Percentiles rank a stretch among this genome's conserved stretches.
Evolutionary conservation across 2,888 invertebrate genomes (phyloP).

Genomic region (Laothoe populi): DNA sequence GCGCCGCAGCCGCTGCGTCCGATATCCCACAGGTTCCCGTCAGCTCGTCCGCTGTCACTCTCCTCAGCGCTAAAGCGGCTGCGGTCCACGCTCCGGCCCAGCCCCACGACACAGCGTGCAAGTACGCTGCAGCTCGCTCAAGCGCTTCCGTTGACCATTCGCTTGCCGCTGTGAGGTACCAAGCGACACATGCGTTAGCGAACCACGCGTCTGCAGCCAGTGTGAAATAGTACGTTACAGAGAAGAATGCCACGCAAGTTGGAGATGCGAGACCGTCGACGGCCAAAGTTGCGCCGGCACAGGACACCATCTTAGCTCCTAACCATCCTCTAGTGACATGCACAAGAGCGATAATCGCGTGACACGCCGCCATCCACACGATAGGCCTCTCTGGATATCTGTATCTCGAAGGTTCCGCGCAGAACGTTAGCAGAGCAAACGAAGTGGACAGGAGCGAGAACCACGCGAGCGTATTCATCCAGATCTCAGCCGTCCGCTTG

Average conservation of each 20-base stretch:
- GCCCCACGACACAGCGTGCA: conserved; percentile 95
- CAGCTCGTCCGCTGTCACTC: conserved; percentile 91
- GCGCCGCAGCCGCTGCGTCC: conserved; percentile 84
- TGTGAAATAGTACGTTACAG: conserved; percentile 91
- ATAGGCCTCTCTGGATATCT: conserved; percentile 97
- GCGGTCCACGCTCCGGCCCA: conserved; percentile 94
- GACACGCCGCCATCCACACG: conserved; percentile 95
- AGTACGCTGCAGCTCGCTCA: conserved; percentile 92
- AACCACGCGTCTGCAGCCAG: conserved; percentile 94
- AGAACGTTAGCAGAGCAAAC: conserved; percentile 93
- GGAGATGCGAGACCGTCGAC: conserved; percentile 79
- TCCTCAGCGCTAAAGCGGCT: conserved; percentile 90
- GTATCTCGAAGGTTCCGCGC: conserved; percentile 95
- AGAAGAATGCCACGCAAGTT: conserved; percentile 90
- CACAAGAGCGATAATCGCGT: conserved; percentile 91
- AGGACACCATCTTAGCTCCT: conserved; percentile 69
- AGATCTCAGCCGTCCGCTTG: conserved; percentile 88
- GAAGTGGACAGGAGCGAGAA: conserved; percentile 92
- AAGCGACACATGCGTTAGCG: conserved; percentile 94
- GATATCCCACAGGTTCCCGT: conserved; percentile 93
- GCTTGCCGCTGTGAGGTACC: conserved; percentile 95
- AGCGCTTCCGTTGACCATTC: conserved; percentile 97
- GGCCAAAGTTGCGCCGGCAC: conserved; percentile 70
- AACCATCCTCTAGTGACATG: conserved; percentile 88
- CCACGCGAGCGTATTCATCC: conserved; percentile 91